Evolutionary conservation across 1,140 invertebrate species (phyloP).

Genomic region (Panagrolaimus sp.): DNA sequence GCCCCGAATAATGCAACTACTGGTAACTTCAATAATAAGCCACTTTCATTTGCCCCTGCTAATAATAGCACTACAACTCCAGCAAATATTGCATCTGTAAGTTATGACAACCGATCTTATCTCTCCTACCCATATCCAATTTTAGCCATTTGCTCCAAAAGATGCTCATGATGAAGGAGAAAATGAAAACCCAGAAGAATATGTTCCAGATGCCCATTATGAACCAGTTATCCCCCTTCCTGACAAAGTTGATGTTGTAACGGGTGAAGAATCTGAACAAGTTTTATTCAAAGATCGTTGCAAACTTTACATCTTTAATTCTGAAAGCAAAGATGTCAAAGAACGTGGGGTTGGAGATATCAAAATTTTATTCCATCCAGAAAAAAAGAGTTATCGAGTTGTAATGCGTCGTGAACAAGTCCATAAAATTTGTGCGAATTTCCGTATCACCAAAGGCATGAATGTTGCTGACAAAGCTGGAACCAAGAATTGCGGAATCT

Average conservation of each 20-base stretch:
- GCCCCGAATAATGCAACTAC: neutral
- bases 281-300: slow-evolving; percentile 39
- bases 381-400: slow-evolving; percentile 47
- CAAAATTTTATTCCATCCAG: slow-evolving; percentile 40
- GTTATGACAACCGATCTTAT: neutral
- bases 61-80: neutral
- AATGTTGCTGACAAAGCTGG: slow-evolving; percentile 23
- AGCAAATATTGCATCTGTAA: neutral
- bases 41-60: slow-evolving; percentile 4
- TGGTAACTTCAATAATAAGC: neutral
- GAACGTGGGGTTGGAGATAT: slow-evolving; percentile 63
- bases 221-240: slow-evolving; percentile 62
- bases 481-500: neutral
- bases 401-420: slow-evolving; percentile 63
- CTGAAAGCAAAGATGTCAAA: slow-evolving; percentile 61
- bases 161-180: slow-evolving; percentile 43
- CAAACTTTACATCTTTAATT: slow-evolving; percentile 50
- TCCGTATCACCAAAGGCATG: slow-evolving; percentile 24
- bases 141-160: neutral
- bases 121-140: neutral
- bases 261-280: slow-evolving; percentile 52
- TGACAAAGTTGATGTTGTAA: slow-evolving; percentile 57
- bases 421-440: slow-evolving; percentile 62
- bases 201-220: slow-evolving; percentile 61
- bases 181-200: slow-evolving; percentile 45